phyloP scores from a whole-genome alignment of 1,140 invertebrate genomes.

The Ladona fulva region DNA sequence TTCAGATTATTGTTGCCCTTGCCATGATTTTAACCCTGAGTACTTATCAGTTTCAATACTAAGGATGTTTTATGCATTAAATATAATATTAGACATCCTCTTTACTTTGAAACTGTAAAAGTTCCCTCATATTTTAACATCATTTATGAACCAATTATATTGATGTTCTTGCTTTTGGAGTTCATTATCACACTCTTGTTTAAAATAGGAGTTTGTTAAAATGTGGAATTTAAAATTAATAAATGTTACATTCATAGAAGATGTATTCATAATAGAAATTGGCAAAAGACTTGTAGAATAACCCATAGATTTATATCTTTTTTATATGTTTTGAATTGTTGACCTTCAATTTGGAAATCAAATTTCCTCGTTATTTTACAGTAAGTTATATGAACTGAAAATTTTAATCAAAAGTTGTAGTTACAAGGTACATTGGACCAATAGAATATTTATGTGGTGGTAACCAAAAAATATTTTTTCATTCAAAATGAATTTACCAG shows the following conservation, averaged over 20 bases:
- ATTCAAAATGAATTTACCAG: neutral
- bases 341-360: neutral
- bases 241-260: neutral
- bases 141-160: neutral
- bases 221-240: neutral
- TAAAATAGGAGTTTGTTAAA: neutral
- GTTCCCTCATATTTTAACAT: neutral
- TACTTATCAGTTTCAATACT: neutral
- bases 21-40: neutral
- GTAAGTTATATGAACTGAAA: neutral
- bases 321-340: conserved; percentile 9
- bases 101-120: neutral
- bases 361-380: neutral
- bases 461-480: neutral
- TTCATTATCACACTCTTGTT: neutral
- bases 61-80: neutral
- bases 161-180: neutral
- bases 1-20: neutral
- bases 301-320: neutral
- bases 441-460: neutral
- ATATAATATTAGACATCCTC: neutral
- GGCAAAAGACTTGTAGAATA: neutral
- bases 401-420: neutral
- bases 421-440: neutral
- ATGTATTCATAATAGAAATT: neutral